Evolutionary conservation across 2,888 invertebrate species (phyloP).

Genomic region (Gastrophysa polygoni): DNA sequence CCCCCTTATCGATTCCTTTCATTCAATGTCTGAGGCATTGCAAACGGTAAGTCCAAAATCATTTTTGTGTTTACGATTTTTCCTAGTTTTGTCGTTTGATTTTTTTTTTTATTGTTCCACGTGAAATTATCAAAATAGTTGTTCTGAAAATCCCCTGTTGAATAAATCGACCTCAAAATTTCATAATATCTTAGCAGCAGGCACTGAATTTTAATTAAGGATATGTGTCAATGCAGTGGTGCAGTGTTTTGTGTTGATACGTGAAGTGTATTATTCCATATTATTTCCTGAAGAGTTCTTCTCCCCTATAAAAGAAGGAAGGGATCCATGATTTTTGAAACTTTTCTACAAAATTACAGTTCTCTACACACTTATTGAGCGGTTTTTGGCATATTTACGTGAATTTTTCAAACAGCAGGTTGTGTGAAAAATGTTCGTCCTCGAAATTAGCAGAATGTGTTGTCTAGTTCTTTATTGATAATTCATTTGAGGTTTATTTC

Average conservation of each 20-base stretch:
- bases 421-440: too few relatives aligned
- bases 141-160: too few relatives aligned
- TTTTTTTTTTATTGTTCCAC: too few relatives aligned
- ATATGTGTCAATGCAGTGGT: slow-evolving; percentile 48
- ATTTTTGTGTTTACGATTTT: slow-evolving; percentile 6
- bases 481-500: too few relatives aligned
- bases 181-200: background rate
- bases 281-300: slow-evolving; percentile 29
- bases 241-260: slow-evolving; percentile 40
- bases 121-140: too few relatives aligned
- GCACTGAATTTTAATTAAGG: slow-evolving; percentile 26
- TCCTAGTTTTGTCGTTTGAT: too few relatives aligned
- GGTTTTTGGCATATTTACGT: too few relatives aligned
- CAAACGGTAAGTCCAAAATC: slow-evolving; percentile 55
- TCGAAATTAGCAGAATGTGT: too few relatives aligned
- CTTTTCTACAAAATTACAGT: background rate
- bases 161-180: too few relatives aligned
- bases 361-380: too few relatives aligned
- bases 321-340: slow-evolving; percentile 38
- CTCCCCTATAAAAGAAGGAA: slow-evolving; percentile 51
- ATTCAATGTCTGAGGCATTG: slow-evolving; percentile 58
- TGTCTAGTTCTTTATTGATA: too few relatives aligned
- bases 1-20: slow-evolving; percentile 56
- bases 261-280: slow-evolving; percentile 22
- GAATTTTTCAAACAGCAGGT: too few relatives aligned